Percentiles rank a stretch among this genome's conserved stretches.
phyloP scores from a whole-genome alignment of 2,888 invertebrate genomes.

The Alloscopus bannaensis region DNA sequence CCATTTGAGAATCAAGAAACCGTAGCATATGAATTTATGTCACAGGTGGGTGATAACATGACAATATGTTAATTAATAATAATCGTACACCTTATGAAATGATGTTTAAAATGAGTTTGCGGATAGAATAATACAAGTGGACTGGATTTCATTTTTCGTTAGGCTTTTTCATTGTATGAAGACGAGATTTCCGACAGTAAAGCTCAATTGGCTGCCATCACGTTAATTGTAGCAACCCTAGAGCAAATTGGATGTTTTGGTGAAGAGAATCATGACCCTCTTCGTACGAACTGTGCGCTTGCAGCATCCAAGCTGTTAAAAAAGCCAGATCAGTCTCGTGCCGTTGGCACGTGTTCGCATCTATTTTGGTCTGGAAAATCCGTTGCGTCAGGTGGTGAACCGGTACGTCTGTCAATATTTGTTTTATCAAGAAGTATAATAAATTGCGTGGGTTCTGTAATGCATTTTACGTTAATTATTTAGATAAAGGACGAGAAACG shows the following conservation, averaged over 20 bases:
- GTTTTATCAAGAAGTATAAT: background rate
- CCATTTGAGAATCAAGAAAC: slow-evolving; percentile 96
- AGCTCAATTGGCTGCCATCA: slow-evolving; percentile 96
- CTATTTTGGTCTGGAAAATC: slow-evolving; percentile 96
- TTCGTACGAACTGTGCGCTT: slow-evolving; percentile 95
- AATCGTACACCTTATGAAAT: too few species aligned
- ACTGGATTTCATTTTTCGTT: slow-evolving; percentile 73
- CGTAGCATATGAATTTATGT: slow-evolving; percentile 98
- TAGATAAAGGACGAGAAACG: slow-evolving; percentile 93
- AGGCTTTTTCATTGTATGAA: slow-evolving; percentile 97
- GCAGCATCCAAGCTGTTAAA: slow-evolving; percentile 97
- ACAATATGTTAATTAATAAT: too few species aligned
- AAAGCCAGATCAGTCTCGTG: slow-evolving; percentile 98
- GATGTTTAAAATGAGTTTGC: slow-evolving; percentile 1
- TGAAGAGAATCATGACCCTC: slow-evolving; percentile 97
- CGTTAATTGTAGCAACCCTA: slow-evolving; percentile 95
- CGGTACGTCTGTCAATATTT: slow-evolving; percentile 74
- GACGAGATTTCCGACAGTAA: slow-evolving; percentile 99
- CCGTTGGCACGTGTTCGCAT: slow-evolving; percentile 94
- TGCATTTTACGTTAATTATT: slow-evolving; percentile 22
- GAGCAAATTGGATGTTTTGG: slow-evolving; percentile 96
- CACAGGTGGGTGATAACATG: slow-evolving; percentile 83
- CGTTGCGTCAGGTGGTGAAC: slow-evolving; percentile 76
- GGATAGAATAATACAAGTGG: slow-evolving; percentile 8
- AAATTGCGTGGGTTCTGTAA: background rate